Base-by-base conservation (phyloP, 2,113 vertebrate genomes). In the Nibea coibor region DNA sequence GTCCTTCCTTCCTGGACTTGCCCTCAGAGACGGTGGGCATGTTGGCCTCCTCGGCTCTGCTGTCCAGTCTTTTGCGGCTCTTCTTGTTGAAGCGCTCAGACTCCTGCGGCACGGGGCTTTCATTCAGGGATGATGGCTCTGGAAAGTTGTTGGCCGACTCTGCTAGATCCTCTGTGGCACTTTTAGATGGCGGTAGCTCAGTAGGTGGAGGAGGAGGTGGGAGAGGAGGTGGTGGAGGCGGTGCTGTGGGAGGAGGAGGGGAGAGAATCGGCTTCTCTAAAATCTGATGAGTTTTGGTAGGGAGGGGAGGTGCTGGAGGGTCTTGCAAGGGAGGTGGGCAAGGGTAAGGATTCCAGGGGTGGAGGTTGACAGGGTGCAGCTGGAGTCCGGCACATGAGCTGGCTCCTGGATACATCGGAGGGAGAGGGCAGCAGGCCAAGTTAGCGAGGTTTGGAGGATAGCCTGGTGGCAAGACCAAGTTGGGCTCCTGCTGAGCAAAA, bases 61-160 rank as follows among this genome's bases (percentile, higher is more conserved):
- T 98, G 89, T 99, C 98, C 43, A 98, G 89, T 59, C 97, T 96
- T 84, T 98, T 99, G 20, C 97, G 95, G 82, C 94, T 97, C 93
- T 98, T 99, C 93, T 98, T 99, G 68, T 94, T 95, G 10, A 97
- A 98, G 50, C 96, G 97, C 71, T 99, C 98, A 0, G 97, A 95
- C 87, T 97, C 95, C 90, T 98, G 97, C 15, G 96, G 95, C 71
- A 96, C 91, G 0, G 98, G 98, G 89, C 98, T 99, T 71, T 99
- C 97, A 0, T 96, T 97, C 67, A 99, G 93, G 50, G 97, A 98
- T 0, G 97, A 95, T 4, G 97, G 96, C 92, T 99, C 97, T 51
- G 96, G 96, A 90, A 98, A 99, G 86, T 94, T 96, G 86, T 97
- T 97, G 19, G 96, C 94, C 0, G 97, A 97, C 89, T 98, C 98